A percentile compares a stretch with the other conserved stretches of the same genome.
Conservation (phyloP, 2,888 invertebrate genomes). For the Escarpia spicata region DNA sequence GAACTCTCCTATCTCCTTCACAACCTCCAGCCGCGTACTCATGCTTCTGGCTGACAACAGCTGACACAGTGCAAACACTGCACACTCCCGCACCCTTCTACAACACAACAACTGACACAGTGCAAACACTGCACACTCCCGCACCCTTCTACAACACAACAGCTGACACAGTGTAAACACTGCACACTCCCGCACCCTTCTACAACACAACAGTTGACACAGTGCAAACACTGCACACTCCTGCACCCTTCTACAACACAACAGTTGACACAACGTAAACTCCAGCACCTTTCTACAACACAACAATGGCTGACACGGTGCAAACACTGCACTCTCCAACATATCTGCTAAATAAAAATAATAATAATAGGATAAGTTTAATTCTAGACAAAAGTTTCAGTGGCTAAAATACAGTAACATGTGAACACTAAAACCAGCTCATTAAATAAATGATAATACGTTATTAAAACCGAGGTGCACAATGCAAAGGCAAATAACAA, state of each 20-base stretch:
- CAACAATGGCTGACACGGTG: no score
- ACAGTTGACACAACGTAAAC: not conserved
- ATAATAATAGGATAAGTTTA: no score
- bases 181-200: not conserved
- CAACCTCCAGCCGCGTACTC: not conserved
- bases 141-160: not conserved
- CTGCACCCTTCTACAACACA: not conserved
- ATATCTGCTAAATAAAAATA: no score
- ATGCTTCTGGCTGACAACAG: not conserved
- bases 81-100: not conserved
- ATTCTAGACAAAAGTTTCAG: no score
- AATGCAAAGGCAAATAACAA: no score
- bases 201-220: not conserved
- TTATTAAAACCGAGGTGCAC: no score
- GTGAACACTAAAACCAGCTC: no score
- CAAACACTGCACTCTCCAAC: no score
- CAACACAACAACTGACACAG: not conserved
- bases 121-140: not conserved
- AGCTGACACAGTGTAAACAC: not conserved
- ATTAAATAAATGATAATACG: no score
- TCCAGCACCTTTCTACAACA: no score
- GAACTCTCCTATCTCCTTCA: not conserved
- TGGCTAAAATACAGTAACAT: no score
- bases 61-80: constrained; percentile 4
- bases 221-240: not conserved